phyloP scores from a whole-genome alignment of 1,140 invertebrate species.

The Anastrepha ludens region DNA sequence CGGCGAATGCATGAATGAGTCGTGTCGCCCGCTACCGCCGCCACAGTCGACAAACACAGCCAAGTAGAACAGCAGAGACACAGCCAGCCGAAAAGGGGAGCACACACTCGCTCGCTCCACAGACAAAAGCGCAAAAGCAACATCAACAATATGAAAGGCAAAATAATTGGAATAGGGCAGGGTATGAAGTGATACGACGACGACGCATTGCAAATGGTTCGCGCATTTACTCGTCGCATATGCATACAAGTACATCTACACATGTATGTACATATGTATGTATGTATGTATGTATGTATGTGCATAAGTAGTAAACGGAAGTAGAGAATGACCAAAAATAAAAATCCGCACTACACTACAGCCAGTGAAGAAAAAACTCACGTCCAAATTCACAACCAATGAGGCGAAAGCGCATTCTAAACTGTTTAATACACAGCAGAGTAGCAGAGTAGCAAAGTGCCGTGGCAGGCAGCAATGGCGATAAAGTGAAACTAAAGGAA shows the following conservation, averaged over 20 bases:
- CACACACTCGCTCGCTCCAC: neutral
- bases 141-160: neutral
- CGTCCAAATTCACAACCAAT: conserved; percentile 1
- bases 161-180: conserved; percentile 38
- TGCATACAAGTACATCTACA: neutral
- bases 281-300: neutral
- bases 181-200: neutral
- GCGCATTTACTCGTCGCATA: neutral
- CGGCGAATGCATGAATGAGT: conserved; percentile 23
- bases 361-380: neutral
- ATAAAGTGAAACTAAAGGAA: neutral
- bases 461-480: neutral
- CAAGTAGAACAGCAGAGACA: neutral
- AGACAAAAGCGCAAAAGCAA: neutral
- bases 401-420: conserved; percentile 10
- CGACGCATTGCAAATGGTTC: conserved; percentile 4
- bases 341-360: neutral
- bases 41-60: neutral
- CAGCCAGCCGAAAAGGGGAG: neutral
- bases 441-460: neutral
- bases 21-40: neutral
- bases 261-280: no score
- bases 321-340: conserved; percentile 35
- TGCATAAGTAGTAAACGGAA: conserved; percentile 20
- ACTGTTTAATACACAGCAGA: conserved; percentile 9